A percentile compares a stretch with the other conserved stretches of the same genome.
phyloP scores from a whole-genome alignment of 2,888 invertebrate genomes.

The Platycheirus albimanus region DNA sequence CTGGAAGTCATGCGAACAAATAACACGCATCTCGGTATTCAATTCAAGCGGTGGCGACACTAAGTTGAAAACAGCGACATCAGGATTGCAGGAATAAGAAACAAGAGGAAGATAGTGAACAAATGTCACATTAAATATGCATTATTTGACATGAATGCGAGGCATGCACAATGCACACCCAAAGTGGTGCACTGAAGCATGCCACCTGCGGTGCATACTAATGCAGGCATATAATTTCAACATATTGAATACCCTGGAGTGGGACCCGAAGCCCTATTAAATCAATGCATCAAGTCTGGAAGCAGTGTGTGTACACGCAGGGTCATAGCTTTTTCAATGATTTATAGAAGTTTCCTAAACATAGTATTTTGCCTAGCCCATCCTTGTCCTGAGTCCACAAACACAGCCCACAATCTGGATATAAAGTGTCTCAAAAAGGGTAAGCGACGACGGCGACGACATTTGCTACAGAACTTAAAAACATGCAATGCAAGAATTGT shows the following conservation, averaged over 20 bases:
- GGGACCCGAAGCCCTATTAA: conserved; percentile 3
- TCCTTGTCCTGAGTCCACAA: not conserved
- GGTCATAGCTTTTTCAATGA: not conserved
- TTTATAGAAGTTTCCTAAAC: conserved; percentile 10
- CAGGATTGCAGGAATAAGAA: no score
- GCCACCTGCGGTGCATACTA: conserved; percentile 66
- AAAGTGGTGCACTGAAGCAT: conserved; percentile 58
- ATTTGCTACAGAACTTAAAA: conserved; percentile 49
- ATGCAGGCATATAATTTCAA: conserved; percentile 64
- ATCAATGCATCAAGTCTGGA: conserved; percentile 54
- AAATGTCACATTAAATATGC: conserved; percentile 67
- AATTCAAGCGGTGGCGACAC: conserved; percentile 40
- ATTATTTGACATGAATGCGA: conserved; percentile 63
- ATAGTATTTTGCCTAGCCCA: conserved; percentile 22
- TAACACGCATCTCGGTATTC: conserved; percentile 63
- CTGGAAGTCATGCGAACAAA: conserved; percentile 63
- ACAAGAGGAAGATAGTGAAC: conserved; percentile 14
- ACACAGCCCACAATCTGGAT: conserved; percentile 38
- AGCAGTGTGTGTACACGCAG: conserved; percentile 52
- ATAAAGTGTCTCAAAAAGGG: not conserved
- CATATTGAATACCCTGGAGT: conserved; percentile 49
- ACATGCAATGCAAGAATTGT: conserved; percentile 61
- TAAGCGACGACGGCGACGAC: not conserved
- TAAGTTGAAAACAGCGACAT: not conserved
- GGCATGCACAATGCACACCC: conserved; percentile 21